Conservation (phyloP, 2,797 vertebrate genomes). For the Carapus acus region DNA sequence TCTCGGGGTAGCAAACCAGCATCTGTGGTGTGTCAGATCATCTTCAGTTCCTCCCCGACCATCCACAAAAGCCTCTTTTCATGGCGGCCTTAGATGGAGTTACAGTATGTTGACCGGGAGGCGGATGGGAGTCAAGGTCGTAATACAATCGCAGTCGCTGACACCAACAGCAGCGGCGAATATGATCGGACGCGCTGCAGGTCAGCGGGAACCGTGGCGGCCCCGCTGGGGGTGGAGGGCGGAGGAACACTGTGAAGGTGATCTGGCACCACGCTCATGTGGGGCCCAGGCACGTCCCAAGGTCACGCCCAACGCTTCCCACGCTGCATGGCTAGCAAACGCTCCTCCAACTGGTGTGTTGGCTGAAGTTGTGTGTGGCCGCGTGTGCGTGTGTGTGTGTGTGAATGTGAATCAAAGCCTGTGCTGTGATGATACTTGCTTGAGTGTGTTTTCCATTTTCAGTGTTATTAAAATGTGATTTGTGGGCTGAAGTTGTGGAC, state of each 20-base stretch:
- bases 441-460: not conserved
- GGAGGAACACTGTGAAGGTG: constrained; percentile 12
- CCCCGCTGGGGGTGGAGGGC: not conserved
- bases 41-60: not conserved
- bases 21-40: constrained; percentile 22
- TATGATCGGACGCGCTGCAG: too few species aligned
- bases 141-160: too few species aligned
- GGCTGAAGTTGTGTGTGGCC: constrained; percentile 48
- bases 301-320: constrained; percentile 31
- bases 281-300: constrained; percentile 1
- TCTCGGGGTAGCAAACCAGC: constrained; percentile 12
- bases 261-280: constrained; percentile 19
- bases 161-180: too few species aligned
- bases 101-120: too few species aligned
- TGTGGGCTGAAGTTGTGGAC: constrained; percentile 2
- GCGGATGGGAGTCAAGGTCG: too few species aligned
- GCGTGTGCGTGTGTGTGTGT: constrained; percentile 36
- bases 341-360: constrained; percentile 49
- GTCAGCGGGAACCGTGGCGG: too few species aligned
- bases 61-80: not conserved
- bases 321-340: constrained; percentile 66
- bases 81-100: too few species aligned
- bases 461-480: not conserved
- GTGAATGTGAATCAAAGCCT: constrained; percentile 28
- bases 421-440: constrained; percentile 33